Base-by-base conservation (phyloP, 2,113 vertebrate genomes). In the Crypturellus undulatus region DNA sequence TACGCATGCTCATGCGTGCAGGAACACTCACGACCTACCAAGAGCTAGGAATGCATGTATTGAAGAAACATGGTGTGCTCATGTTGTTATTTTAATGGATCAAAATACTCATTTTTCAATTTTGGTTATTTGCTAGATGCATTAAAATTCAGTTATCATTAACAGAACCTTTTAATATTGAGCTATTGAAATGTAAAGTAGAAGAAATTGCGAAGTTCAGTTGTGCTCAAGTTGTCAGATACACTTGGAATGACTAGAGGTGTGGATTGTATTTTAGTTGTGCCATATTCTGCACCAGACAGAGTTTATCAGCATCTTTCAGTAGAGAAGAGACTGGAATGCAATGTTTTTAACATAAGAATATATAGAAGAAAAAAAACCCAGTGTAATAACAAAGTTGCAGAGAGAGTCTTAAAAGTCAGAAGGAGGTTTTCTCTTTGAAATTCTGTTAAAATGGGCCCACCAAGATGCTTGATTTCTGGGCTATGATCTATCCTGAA, bases 1-100 rank as follows among this genome's bases (percentile, higher is more conserved):
- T 72, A 80, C 65, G 47, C 92, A 60, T 87, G 93, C 82, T 94
- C 25, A 28, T 81, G 82, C 19, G 3, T 92, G 92, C 67, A 84
- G 71, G 34, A 72, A 12, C 59, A 65, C 54, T 92, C 18, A 42
- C 12, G 79, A 43, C 60, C 88, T 92, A 90, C 45, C 49, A 64
- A 16, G 69, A 80, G 10, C 70, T 95, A 60, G 32, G 84, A 84
- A 79, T 93, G 72, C n/a, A 43, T 7, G 0, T 30, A 34, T 68
- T 0, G 1, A 80, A 79, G 47, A 84, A 92, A 69, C n/a, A 16
- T 12, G 12, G 10, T n/a, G 49, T 56, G 26, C 40, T 75, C 13
- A 3, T 76, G 7, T 43, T 91, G 36, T 69, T 82, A 78, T 75
- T 59, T 13, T 32, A 58, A n/a, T 60, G 6, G 34, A 47, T 77